Conservation (phyloP, 2,888 invertebrate species). For the Melinaea menophilus region DNA sequence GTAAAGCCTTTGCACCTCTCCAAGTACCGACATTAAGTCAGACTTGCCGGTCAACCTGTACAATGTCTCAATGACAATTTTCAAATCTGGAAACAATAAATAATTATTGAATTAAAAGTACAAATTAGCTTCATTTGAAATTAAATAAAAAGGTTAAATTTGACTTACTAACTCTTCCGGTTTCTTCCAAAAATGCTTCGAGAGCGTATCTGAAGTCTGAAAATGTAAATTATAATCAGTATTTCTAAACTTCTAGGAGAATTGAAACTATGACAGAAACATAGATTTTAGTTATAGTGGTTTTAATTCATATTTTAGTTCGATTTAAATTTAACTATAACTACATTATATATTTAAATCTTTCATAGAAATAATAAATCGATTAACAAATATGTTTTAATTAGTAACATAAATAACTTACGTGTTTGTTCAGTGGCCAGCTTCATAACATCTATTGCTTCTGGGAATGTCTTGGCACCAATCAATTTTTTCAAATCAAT, state of each 20-base stretch:
- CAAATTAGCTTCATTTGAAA: not conserved
- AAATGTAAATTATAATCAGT: slow-evolving; percentile 24
- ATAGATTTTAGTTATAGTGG: too few relatives aligned
- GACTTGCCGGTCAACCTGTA: slow-evolving; percentile 41
- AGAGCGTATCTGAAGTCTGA: slow-evolving; percentile 58
- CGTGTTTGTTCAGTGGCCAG: slow-evolving; percentile 22
- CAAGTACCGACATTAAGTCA: slow-evolving; percentile 38
- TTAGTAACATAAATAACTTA: slow-evolving; percentile 15
- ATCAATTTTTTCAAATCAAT: slow-evolving; percentile 21
- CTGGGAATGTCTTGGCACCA: slow-evolving; percentile 20
- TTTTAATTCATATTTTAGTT: not conserved
- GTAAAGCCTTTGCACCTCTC: slow-evolving; percentile 41
- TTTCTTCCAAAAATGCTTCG: slow-evolving; percentile 48
- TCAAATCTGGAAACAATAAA: not conserved
- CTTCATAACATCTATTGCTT: slow-evolving; percentile 24
- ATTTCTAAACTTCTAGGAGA: not conserved
- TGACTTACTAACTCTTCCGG: slow-evolving; percentile 51
- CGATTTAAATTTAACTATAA: not conserved
- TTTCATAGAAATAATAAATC: too few relatives aligned
- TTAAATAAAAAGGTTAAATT: slow-evolving; percentile 3
- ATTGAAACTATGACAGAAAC: too few relatives aligned
- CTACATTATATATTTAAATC: not conserved
- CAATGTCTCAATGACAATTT: slow-evolving; percentile 39
- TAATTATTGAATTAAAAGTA: not conserved
- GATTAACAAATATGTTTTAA: too few relatives aligned